Evolutionary conservation across 1,140 invertebrate genomes (phyloP).

Genomic region (Leptestheria dahalacensis): DNA sequence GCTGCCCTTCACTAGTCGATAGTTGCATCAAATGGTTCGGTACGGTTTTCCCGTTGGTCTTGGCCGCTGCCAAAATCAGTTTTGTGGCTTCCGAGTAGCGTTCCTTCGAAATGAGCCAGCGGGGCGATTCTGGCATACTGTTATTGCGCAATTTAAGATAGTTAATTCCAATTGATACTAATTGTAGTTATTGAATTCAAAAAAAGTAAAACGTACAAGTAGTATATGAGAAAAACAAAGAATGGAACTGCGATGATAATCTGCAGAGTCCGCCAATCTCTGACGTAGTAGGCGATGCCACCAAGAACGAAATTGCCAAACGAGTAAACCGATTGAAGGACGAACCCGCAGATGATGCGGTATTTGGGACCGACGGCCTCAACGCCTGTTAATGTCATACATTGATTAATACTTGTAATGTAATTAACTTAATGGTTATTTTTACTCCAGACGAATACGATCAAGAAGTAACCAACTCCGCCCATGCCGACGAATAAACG

Average conservation of each 20-base stretch:
- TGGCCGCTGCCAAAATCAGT: conserved; percentile 22
- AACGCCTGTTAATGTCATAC: conserved; percentile 20
- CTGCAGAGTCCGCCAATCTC: conserved; percentile 26
- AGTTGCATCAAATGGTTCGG: conserved; percentile 5
- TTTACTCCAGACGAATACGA: conserved; percentile 23
- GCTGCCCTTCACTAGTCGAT: not conserved
- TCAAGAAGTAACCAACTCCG: conserved; percentile 22
- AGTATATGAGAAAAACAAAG: conserved; percentile 24
- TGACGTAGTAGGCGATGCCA: conserved; percentile 25
- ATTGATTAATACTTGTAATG: not conserved
- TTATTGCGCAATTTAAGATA: not conserved
- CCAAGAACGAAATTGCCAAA: conserved; percentile 25
- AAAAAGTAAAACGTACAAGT: conserved; percentile 22
- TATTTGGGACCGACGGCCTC: conserved; percentile 25
- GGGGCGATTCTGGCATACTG: conserved; percentile 29
- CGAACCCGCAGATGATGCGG: conserved; percentile 23
- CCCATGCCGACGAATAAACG: conserved; percentile 22
- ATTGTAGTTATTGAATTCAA: not conserved
- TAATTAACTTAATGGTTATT: not conserved
- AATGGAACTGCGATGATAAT: conserved; percentile 20
- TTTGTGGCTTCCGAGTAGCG: conserved; percentile 25
- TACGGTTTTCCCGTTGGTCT: conserved; percentile 19
- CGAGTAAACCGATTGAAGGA: conserved; percentile 27
- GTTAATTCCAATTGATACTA: no score
- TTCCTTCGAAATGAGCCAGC: conserved; percentile 29